phyloP scores from a whole-genome alignment of 2,888 invertebrate genomes.

The Brachypterus glaber region DNA sequence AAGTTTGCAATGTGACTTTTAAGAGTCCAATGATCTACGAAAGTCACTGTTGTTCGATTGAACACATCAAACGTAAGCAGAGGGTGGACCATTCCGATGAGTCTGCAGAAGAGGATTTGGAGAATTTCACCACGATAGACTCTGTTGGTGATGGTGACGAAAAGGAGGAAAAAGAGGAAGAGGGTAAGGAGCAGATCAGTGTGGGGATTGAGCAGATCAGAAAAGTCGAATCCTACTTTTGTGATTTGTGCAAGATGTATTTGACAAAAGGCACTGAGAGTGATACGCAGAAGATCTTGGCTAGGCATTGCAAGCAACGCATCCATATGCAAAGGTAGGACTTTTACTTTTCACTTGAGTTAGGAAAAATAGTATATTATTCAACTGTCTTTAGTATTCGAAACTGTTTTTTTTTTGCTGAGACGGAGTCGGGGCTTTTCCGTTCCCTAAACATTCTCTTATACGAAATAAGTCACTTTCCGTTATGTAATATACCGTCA shows the following conservation, averaged over 20 bases:
- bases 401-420: too few relatives aligned
- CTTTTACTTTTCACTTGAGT: too few relatives aligned
- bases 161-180: slow-evolving; percentile 31
- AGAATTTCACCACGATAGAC: slow-evolving; percentile 81
- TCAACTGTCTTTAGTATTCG: too few relatives aligned
- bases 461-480: too few relatives aligned
- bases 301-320: slow-evolving; percentile 61
- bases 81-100: slow-evolving; percentile 42
- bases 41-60: slow-evolving; percentile 71
- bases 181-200: slow-evolving; percentile 57
- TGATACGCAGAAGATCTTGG: slow-evolving; percentile 25
- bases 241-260: slow-evolving; percentile 70
- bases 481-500: too few relatives aligned
- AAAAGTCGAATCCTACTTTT: slow-evolving; percentile 68
- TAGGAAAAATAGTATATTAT: too few relatives aligned
- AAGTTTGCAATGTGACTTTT: slow-evolving; percentile 66
- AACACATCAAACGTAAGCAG: slow-evolving; percentile 68
- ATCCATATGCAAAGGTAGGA: slow-evolving; percentile 69
- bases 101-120: slow-evolving; percentile 58
- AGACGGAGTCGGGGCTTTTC: too few relatives aligned
- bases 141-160: slow-evolving; percentile 77
- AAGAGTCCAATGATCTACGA: slow-evolving; percentile 80
- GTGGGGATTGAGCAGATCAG: slow-evolving; percentile 71
- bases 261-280: slow-evolving; percentile 50
- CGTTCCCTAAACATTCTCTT: too few relatives aligned